A percentile compares a stretch with the other conserved stretches of the same genome.
Conservation (phyloP, 1,140 invertebrate species). For the Drosophila subpulchrella region DNA sequence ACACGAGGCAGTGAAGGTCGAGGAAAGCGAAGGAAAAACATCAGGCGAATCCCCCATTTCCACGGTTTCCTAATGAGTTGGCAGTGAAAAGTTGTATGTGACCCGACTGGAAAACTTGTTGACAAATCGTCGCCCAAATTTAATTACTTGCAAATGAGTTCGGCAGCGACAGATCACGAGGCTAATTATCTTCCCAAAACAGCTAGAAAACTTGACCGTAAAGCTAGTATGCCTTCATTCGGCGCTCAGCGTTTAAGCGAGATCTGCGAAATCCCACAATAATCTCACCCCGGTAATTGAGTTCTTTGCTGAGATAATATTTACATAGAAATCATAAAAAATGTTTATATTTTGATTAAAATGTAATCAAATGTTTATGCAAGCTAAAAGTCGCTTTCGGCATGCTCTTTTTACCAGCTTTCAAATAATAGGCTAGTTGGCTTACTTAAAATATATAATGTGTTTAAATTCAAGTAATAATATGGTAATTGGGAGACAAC, state of each 20-base stretch:
- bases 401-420: no score
- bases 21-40: conserved; percentile 1
- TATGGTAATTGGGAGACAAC: no score
- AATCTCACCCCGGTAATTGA: not conserved
- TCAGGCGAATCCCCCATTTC: not conserved
- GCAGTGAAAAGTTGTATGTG: conserved; percentile 57
- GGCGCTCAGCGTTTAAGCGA: no score
- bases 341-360: not conserved
- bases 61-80: conserved; percentile 35
- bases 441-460: no score
- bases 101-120: conserved; percentile 53
- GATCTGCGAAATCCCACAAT: not conserved
- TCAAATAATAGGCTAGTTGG: no score
- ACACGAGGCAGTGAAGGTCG: not conserved
- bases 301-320: not conserved
- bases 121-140: conserved; percentile 63
- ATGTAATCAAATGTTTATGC: not conserved
- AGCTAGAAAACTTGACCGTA: conserved; percentile 1
- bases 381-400: no score
- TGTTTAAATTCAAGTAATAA: no score
- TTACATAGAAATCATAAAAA: not conserved
- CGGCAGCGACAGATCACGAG: conserved; percentile 45
- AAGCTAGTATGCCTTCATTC: not conserved
- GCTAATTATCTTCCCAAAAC: conserved; percentile 40
- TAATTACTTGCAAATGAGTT: conserved; percentile 72